Conservation (phyloP, 1,140 invertebrate species). For the Drosophila triauraria region DNA sequence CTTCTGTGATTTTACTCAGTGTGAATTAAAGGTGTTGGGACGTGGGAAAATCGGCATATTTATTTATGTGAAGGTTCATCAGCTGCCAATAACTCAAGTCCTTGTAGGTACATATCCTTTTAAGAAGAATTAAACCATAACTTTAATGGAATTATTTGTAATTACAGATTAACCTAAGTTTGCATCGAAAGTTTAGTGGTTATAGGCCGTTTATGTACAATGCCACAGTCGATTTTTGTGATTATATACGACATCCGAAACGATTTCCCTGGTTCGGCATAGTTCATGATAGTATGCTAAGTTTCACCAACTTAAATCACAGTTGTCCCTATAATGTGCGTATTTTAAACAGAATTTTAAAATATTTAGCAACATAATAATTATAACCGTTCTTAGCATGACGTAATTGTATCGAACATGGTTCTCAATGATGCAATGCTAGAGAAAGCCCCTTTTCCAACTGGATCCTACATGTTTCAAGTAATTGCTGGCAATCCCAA, state of each 20-base stretch:
- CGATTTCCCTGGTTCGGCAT: constrained; percentile 16
- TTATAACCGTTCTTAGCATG: constrained; percentile 4
- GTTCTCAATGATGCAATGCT: constrained; percentile 11
- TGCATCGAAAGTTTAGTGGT: constrained; percentile 16
- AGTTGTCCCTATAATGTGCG: constrained; percentile 26
- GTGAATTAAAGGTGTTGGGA: constrained; percentile 26
- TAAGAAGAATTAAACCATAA: neutral
- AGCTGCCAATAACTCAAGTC: constrained; percentile 12
- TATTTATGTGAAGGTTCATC: constrained; percentile 10
- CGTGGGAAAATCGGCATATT: constrained; percentile 23
- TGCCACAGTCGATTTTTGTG: constrained; percentile 18
- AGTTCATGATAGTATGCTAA: neutral
- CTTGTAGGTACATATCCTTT: neutral
- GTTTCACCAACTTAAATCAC: constrained; percentile 8
- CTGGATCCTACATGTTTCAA: constrained; percentile 25
- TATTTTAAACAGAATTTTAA: fast-evolving
- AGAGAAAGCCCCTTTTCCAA: constrained; percentile 18
- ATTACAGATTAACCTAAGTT: constrained; percentile 16
- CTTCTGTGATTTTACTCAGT: constrained; percentile 19
- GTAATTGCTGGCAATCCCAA: constrained; percentile 15
- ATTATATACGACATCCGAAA: neutral
- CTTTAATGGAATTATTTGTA: neutral
- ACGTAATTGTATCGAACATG: constrained; percentile 9
- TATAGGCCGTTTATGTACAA: constrained; percentile 25
- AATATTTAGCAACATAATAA: neutral